Evolutionary conservation across 1,140 invertebrate genomes (phyloP).

Genomic region (Manduca sexta): DNA sequence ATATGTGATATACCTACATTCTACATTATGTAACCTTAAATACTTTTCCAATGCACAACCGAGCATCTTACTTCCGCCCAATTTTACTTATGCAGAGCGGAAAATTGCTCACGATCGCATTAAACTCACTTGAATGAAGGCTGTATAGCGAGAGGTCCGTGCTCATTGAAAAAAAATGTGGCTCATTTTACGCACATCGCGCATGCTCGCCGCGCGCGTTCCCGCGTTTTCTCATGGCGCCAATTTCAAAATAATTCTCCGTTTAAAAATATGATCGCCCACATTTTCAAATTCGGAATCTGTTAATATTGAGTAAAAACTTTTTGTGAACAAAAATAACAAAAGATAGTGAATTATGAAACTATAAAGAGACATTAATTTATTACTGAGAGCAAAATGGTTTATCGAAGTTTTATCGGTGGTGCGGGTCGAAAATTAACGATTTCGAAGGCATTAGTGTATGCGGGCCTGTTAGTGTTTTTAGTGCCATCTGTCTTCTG

Average conservation of each 20-base stretch:
- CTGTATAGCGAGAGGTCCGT: conserved; percentile 32
- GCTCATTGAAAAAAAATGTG: conserved; percentile 17
- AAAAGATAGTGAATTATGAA: too few species aligned
- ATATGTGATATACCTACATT: too few species aligned
- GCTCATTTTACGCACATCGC: conserved; percentile 39
- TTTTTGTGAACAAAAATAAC: background rate
- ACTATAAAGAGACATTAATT: too few species aligned
- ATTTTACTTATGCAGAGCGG: conserved; percentile 19
- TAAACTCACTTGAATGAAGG: conserved; percentile 21
- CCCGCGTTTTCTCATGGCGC: conserved; percentile 26
- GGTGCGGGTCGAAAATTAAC: conserved; percentile 28
- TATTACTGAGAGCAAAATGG: conserved; percentile 9
- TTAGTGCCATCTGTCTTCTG: conserved; percentile 45
- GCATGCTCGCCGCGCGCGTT: conserved; percentile 37
- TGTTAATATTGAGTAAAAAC: background rate
- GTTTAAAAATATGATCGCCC: background rate
- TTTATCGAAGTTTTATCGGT: conserved; percentile 13
- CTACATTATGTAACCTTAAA: too few species aligned
- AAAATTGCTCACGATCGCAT: conserved; percentile 32
- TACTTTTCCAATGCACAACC: too few species aligned
- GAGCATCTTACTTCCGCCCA: conserved; percentile 4
- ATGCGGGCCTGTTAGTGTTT: conserved; percentile 49
- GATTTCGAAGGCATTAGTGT: conserved; percentile 25
- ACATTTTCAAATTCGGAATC: background rate
- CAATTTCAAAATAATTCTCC: conserved; percentile 8